Evolutionary conservation across 1,140 invertebrate species (phyloP).

Genomic region (Pissodes strobi): DNA sequence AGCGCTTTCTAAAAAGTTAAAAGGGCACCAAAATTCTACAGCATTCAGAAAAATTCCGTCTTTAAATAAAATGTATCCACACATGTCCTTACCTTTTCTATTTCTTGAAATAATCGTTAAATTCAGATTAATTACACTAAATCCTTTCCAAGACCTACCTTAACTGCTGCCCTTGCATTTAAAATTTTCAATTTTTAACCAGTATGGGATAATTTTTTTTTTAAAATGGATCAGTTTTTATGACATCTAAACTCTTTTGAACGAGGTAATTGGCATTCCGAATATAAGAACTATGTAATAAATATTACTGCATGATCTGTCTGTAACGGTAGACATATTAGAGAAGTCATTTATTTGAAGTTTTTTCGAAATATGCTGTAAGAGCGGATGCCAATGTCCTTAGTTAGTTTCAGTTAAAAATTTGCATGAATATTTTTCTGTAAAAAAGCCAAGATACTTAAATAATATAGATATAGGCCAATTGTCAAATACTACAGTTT

Average conservation of each 20-base stretch:
- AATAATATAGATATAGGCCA: too few species aligned
- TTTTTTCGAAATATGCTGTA: not conserved
- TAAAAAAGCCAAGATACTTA: too few species aligned
- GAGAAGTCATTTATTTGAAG: not conserved
- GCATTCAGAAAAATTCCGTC: conserved; percentile 6
- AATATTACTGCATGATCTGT: conserved; percentile 25
- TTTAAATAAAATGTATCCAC: not conserved
- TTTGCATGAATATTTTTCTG: conserved; percentile 24
- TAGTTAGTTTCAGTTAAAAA: conserved; percentile 20
- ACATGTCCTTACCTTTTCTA: too few species aligned
- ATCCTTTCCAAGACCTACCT: not conserved
- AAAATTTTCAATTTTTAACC: not conserved
- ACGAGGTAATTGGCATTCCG: conserved; percentile 35
- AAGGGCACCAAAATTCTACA: conserved; percentile 12
- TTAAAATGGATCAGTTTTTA: conserved; percentile 28
- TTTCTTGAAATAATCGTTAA: too few species aligned
- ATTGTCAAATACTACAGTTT: too few species aligned
- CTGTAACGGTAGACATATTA: conserved; percentile 16
- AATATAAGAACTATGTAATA: too few species aligned
- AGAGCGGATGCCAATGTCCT: conserved; percentile 35
- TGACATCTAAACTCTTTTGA: not conserved
- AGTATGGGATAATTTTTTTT: conserved; percentile 2
- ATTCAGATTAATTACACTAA: too few species aligned
- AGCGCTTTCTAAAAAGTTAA: conserved; percentile 20
- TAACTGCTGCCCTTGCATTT: not conserved